Evolutionary conservation across 2,888 invertebrate species (phyloP), one percentile per base, ranked within the genome.

Genomic region (Chelonus formosanus): DNA sequence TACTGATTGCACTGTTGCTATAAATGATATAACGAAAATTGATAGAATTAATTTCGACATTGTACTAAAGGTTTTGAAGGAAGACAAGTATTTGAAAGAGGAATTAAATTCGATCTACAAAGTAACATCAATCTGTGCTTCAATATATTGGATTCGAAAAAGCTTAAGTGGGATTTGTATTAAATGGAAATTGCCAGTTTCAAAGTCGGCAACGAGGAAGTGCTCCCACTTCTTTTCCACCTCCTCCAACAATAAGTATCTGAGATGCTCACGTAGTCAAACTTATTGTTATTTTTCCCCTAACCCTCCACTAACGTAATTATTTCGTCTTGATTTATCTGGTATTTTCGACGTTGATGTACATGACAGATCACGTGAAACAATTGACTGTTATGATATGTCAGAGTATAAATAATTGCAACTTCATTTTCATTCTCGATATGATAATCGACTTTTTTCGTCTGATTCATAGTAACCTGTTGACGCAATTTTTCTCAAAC

Each of bases 91-190:
- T 50, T 20, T 31, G 7, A 36, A 20, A 52, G 31, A 31, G 6
- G 20, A 32, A 43, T 35, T 34, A 20, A 53, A 7, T 56, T 10
- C 35, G 52, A 56, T 66, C 56, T 62, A 10, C 53, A 35, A 31
- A 10, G 6, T 32, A 40, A 61, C 36, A 5, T 8, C n/a, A 44
- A 34, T 31, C 7, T 3, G 50, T 7, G 43, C 52, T 55, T 56
- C 52, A 66, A 66, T 66, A 66, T 62, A 66, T 62, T 66, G 61
- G 61, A 34, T 32, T 50, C 43, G 3, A 8, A 50, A 61, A 44
- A 48, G 48, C 10, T n/a, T 45, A 35, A 54, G 61, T 61, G 61
- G 50, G 61, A 57, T 62, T 52, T 56, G 32, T 31, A 31, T 31
- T 34, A 32, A 66, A 61, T 66, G 53, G 56, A 50, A 55, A 59